Evolutionary conservation across 2,797 vertebrate species (phyloP).

Genomic region (Myotis daubentonii): DNA sequence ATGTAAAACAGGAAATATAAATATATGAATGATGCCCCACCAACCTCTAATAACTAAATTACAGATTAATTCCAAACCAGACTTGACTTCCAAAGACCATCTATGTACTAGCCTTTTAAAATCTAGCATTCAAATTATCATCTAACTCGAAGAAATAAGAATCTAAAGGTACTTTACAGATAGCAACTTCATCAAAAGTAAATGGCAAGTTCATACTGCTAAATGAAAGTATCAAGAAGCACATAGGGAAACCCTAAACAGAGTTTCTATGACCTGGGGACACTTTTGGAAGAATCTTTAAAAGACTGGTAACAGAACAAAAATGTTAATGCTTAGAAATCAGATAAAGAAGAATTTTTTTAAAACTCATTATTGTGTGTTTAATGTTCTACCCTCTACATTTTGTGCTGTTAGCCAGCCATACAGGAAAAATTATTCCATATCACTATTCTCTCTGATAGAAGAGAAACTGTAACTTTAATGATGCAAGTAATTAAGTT

Average conservation of each 20-base stretch:
- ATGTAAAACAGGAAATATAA: constrained; percentile 3
- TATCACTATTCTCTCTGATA: background rate
- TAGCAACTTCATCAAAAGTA: background rate
- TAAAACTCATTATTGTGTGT: background rate
- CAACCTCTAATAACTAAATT: background rate
- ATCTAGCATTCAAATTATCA: background rate
- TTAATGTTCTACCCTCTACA: background rate
- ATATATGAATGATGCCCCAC: background rate
- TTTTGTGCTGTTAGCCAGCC: background rate
- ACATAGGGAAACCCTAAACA: background rate
- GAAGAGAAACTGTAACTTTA: background rate
- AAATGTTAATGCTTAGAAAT: background rate
- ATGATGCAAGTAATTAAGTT: constrained; percentile 8
- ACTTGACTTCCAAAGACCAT: background rate
- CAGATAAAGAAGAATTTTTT: background rate
- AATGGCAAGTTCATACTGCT: background rate
- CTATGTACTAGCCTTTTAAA: background rate
- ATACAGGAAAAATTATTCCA: background rate
- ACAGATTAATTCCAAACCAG: background rate
- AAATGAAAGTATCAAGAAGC: constrained; percentile 26
- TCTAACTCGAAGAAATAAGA: background rate
- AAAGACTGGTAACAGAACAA: background rate
- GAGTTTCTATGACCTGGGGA: background rate
- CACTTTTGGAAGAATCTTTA: background rate
- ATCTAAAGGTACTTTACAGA: background rate